A percentile compares a stretch with the other conserved stretches of the same genome.
Conservation (phyloP, 2,113 vertebrate genomes). For the Leucopternis melanops region DNA sequence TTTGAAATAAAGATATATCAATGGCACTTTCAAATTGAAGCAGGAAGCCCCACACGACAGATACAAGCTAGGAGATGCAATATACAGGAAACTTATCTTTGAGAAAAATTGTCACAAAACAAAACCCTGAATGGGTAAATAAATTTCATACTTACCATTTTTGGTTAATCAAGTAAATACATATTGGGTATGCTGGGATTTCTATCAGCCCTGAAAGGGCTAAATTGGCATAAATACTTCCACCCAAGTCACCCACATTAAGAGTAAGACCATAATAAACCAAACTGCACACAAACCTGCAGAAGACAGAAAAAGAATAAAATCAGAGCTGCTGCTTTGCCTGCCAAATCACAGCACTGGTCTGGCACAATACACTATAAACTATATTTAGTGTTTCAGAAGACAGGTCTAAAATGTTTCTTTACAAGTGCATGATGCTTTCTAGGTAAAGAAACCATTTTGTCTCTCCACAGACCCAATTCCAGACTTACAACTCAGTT, state of each 20-base stretch:
- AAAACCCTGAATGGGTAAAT: background rate
- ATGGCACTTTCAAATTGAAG: background rate
- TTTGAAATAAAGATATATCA: background rate
- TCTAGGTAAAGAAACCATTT: background rate
- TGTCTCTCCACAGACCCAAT: background rate
- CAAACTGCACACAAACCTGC: conserved; percentile 82
- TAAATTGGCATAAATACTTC: conserved; percentile 76
- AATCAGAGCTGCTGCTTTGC: background rate
- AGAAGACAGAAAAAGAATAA: background rate
- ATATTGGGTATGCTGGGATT: conserved; percentile 78
- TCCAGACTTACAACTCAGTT: background rate
- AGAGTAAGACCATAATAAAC: conserved; percentile 82
- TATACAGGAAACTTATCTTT: background rate
- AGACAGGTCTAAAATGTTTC: background rate
- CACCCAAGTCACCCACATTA: conserved; percentile 75
- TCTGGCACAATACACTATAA: background rate
- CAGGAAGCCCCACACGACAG: background rate
- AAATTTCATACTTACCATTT: conserved; percentile 69
- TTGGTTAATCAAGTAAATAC: conserved; percentile 78
- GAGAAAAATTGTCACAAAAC: background rate
- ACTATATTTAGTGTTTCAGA: background rate
- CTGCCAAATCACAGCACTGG: background rate
- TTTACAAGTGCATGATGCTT: background rate
- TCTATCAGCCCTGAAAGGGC: conserved; percentile 80
- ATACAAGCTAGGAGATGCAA: background rate